Percentiles rank a stretch among this genome's conserved stretches.
These are phyloP conservation scores for Ivindomyrus marchei DNA, from an alignment of 2,113 vertebrate genomes.

Conservation along the genomic window DNA sequence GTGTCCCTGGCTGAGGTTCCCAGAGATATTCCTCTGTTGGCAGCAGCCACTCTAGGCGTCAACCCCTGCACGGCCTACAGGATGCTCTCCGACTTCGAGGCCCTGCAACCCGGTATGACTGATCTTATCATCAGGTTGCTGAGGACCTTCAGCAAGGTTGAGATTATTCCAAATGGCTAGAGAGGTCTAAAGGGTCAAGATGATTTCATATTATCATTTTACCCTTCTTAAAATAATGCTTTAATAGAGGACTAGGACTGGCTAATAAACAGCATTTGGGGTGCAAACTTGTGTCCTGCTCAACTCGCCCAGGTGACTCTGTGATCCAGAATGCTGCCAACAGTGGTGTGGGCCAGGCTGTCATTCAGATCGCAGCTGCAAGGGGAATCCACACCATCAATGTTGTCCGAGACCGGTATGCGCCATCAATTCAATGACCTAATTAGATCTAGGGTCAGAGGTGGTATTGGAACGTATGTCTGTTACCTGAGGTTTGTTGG, in stretches of 20 bases:
- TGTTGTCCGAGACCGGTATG: slow-evolving; percentile 81
- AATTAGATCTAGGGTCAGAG: not conserved
- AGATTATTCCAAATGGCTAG: not conserved
- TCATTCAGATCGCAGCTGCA: slow-evolving; percentile 88
- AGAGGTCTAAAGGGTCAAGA: not conserved
- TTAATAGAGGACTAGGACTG: not conserved
- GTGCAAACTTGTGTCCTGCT: not conserved
- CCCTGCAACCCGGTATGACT: slow-evolving; percentile 68
- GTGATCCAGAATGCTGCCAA: slow-evolving; percentile 94
- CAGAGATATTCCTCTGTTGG: slow-evolving; percentile 70
- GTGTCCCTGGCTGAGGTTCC: slow-evolving; percentile 65
- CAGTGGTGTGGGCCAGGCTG: slow-evolving; percentile 90
- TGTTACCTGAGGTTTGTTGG: not conserved
- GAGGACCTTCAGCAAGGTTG: not conserved
- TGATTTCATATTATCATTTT: not conserved
- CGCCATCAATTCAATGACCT: not conserved
- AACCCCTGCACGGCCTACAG: slow-evolving; percentile 91
- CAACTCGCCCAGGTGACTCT: slow-evolving; percentile 71
- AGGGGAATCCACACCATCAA: slow-evolving; percentile 81
- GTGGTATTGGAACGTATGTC: not conserved
- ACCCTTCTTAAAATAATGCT: not conserved
- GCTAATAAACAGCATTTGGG: not conserved
- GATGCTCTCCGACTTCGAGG: slow-evolving; percentile 82
- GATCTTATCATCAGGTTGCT: not conserved
- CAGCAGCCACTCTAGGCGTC: slow-evolving; percentile 79